Percentiles rank a stretch among this genome's conserved stretches.
These are phyloP conservation scores for Apodemia mormo DNA, from an alignment of 2,888 invertebrate genomes.

Conservation along the genomic window DNA sequence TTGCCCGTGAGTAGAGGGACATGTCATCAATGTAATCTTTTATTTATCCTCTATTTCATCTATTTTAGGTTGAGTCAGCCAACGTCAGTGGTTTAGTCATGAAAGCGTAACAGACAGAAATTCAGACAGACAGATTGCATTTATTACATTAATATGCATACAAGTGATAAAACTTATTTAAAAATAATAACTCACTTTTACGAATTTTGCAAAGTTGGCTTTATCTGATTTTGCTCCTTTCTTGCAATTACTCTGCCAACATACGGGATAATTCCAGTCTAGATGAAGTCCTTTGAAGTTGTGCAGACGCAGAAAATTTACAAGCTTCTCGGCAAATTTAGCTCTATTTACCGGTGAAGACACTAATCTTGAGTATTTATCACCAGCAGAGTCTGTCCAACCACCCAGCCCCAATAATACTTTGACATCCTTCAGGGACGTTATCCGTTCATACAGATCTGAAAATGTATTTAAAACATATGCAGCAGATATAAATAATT, in stretches of 20 bases:
- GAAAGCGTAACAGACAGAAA: no score
- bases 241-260: constrained; percentile 95
- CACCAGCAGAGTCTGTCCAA: constrained; percentile 95
- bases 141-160: no score
- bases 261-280: constrained; percentile 97
- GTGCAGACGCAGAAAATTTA: constrained; percentile 87
- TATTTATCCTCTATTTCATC: no score
- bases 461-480: constrained; percentile 11
- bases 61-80: no score
- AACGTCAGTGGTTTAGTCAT: no score
- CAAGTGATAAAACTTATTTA: not conserved
- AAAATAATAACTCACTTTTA: constrained; percentile 78
- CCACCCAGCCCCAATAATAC: constrained; percentile 94
- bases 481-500: not conserved
- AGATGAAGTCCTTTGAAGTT: constrained; percentile 93
- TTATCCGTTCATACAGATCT: constrained; percentile 91
- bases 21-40: no score
- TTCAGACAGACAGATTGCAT: no score
- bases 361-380: constrained; percentile 92
- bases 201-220: constrained; percentile 88
- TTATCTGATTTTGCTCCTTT: constrained; percentile 90
- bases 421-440: constrained; percentile 84
- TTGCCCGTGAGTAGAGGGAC: no score
- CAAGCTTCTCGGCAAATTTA: constrained; percentile 86
- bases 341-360: constrained; percentile 84